These are phyloP conservation scores for Noctua fimbriata DNA, from an alignment of 2,888 invertebrate genomes.

Conservation along the genomic window DNA sequence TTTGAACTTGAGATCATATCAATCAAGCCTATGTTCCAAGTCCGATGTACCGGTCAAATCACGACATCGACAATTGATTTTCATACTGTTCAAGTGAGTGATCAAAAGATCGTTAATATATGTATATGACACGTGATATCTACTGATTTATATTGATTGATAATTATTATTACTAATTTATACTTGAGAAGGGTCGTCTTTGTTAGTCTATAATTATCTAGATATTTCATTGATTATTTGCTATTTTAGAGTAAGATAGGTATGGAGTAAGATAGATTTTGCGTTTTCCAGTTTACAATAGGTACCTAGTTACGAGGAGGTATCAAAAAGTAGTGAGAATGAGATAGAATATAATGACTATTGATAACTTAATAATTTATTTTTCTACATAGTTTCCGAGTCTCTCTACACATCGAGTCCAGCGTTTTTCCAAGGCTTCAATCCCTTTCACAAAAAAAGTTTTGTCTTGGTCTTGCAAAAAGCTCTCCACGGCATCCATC, in stretches of 20 bases:
- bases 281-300: neutral
- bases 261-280: neutral
- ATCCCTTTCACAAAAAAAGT: too few species aligned
- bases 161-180: neutral
- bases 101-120: conserved; percentile 20
- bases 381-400: too few species aligned
- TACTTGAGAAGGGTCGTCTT: neutral
- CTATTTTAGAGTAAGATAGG: neutral
- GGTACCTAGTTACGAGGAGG: neutral
- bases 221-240: neutral
- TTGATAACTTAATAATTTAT: too few species aligned
- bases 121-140: conserved; percentile 38
- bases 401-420: too few species aligned
- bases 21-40: conserved; percentile 44
- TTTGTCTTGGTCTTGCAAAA: too few species aligned
- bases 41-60: conserved; percentile 14
- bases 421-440: too few species aligned
- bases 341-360: too few species aligned
- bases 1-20: conserved; percentile 50
- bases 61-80: conserved; percentile 45
- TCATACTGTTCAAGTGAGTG: conserved; percentile 45
- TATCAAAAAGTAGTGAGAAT: too few species aligned
- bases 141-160: neutral
- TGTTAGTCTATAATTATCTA: neutral
- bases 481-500: too few species aligned